Conservation (phyloP, 2,888 invertebrate species). For the Perizoma flavofasciatum region DNA sequence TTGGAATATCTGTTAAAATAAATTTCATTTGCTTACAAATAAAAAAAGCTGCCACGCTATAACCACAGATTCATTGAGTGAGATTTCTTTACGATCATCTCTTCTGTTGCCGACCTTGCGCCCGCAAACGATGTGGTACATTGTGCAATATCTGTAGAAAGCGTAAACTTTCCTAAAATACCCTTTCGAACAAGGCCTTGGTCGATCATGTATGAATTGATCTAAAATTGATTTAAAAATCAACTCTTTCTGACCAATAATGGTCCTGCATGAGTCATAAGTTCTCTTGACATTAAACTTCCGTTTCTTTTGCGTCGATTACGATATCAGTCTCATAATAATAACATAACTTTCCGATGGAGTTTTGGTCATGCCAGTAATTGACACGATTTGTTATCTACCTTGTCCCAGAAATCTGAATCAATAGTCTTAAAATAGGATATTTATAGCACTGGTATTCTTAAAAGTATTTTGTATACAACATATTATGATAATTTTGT, state of each 20-base stretch:
- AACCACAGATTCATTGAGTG: too few species aligned
- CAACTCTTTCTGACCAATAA: neutral
- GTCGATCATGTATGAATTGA: slow-evolving; percentile 36
- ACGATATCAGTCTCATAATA: slow-evolving; percentile 30
- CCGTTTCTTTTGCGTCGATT: slow-evolving; percentile 38
- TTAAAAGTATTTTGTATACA: neutral
- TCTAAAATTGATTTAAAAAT: slow-evolving; percentile 29
- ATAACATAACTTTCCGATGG: slow-evolving; percentile 30
- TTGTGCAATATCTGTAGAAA: slow-evolving; percentile 60
- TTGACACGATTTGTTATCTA: slow-evolving; percentile 17
- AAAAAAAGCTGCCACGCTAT: too few species aligned
- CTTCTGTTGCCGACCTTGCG: slow-evolving; percentile 47
- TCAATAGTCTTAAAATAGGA: slow-evolving; percentile 1
- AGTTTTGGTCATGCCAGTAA: slow-evolving; percentile 33
- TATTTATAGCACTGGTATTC: neutral
- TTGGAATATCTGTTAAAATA: too few species aligned
- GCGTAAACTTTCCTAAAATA: slow-evolving; percentile 61
- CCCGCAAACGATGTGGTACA: slow-evolving; percentile 35
- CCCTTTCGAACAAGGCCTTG: slow-evolving; percentile 35
- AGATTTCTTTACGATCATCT: too few species aligned
- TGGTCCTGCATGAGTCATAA: slow-evolving; percentile 17
- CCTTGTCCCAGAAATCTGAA: slow-evolving; percentile 27
- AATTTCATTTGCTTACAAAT: too few species aligned
- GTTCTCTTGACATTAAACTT: slow-evolving; percentile 44
- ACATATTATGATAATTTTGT: too few species aligned